Percentiles rank a stretch among this genome's conserved stretches.
Evolutionary conservation across 2,797 vertebrate genomes (phyloP).

Genomic region (Bovichtus variegatus): DNA sequence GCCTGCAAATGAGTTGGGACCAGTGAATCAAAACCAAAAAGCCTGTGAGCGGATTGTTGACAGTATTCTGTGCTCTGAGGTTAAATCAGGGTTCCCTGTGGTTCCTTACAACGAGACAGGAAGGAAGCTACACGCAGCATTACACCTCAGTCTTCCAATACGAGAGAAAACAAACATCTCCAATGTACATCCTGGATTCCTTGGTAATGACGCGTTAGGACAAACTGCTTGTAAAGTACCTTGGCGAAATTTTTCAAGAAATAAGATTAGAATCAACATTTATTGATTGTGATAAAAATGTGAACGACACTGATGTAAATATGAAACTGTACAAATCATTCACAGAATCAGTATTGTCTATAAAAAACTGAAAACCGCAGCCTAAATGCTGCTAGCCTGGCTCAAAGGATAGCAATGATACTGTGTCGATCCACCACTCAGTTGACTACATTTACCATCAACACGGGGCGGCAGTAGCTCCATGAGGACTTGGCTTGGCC

Average conservation of each 20-base stretch:
- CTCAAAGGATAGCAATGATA: background rate
- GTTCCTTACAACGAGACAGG: conserved; percentile 66
- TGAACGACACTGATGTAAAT: background rate
- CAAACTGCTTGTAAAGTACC: conserved; percentile 55
- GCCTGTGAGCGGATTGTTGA: conserved; percentile 2
- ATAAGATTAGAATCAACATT: conserved; percentile 52
- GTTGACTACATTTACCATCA: no score
- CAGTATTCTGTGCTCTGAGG: conserved; percentile 48
- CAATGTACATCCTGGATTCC: conserved; percentile 69
- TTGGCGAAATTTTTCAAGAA: conserved; percentile 39
- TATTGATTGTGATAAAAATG: conserved; percentile 10
- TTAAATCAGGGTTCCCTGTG: conserved; percentile 64
- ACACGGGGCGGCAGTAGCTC: no score
- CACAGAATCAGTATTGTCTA: background rate
- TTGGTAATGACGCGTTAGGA: conserved; percentile 72
- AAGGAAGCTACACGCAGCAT: conserved; percentile 75
- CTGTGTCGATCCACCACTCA: background rate
- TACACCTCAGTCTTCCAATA: conserved; percentile 67
- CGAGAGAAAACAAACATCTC: conserved; percentile 61
- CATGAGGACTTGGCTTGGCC: no score
- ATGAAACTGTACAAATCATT: conserved; percentile 12
- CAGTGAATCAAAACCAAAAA: conserved; percentile 31
- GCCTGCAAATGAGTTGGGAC: background rate
- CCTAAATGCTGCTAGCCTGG: background rate
- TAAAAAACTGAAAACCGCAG: background rate